phyloP scores from a whole-genome alignment of 2,888 invertebrate genomes.

The Alloplasta piceator region DNA sequence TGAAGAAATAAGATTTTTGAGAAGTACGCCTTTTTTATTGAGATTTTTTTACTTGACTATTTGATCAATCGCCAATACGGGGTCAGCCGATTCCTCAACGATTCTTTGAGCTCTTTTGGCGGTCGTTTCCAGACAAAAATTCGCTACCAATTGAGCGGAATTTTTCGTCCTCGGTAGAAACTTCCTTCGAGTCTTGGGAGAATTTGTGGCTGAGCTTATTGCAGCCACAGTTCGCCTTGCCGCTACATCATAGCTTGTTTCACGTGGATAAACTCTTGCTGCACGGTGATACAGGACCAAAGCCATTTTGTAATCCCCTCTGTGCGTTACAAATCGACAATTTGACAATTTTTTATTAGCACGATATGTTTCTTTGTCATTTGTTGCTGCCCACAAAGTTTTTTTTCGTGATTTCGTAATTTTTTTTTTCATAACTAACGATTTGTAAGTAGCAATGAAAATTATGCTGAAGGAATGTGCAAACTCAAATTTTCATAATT shows the following conservation, averaged over 20 bases:
- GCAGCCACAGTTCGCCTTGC: conserved; percentile 72
- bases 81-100: conserved; percentile 70
- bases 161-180: conserved; percentile 58
- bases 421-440: no score
- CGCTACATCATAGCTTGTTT: conserved; percentile 73
- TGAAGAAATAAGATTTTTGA: conserved; percentile 7
- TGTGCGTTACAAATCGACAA: conserved; percentile 42
- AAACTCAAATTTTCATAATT: no score
- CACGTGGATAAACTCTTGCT: conserved; percentile 73
- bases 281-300: conserved; percentile 79
- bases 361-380: no score
- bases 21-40: background rate
- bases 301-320: conserved; percentile 79
- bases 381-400: no score
- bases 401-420: no score
- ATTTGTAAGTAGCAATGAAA: no score
- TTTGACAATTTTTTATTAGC: no score
- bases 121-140: conserved; percentile 72
- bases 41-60: conserved; percentile 70
- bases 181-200: conserved; percentile 65
- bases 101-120: conserved; percentile 67
- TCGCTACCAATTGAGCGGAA: conserved; percentile 62
- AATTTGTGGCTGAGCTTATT: conserved; percentile 74
- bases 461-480: no score
- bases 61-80: conserved; percentile 66